Base-by-base conservation (phyloP, 2,888 invertebrate genomes). In the Calephelis perditalis region DNA sequence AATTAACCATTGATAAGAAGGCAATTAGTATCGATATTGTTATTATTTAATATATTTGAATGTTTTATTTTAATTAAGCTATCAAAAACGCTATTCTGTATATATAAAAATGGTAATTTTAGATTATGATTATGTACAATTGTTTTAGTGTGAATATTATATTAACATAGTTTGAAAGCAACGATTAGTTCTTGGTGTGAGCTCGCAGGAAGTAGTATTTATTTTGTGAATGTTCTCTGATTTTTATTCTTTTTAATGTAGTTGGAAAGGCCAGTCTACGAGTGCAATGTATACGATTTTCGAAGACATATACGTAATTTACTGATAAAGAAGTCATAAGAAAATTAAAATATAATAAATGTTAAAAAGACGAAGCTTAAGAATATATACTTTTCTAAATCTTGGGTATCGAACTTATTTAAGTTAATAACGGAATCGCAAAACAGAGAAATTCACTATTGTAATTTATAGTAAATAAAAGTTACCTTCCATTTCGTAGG, bases 251-350 rank as follows among this genome's bases (percentile, higher is more conserved):
- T 74, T 71, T 70, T 72, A 71, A 73, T 72, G 77, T 82, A 82
- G 82, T 79, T 77, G 82, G 71, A 76, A 81, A 88, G 91, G 90
- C 91, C 91, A 91, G 90, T 91, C 76, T 81, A 85, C 84, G 85
- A 84, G 91, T 91, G 91, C 91, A 91, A 91, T 91, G 91, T 91
- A 91, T 91, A 91, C 91, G 91, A 91, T 89, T 89, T 88, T 86
- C 76, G 84, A 88, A 78, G 84, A 88, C 87, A 89, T 89, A 90
- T 90, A 90, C 89, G 88, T 90, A 90, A 88, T 83, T 78, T 81
- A 84, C 82, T 85, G 84, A 86, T 87, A 84, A 81, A 85, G 85
- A 84, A 79, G 75, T 86, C 81, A 84, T 87, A 87, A 78, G 78
- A 77, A 84, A 83, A 81, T 78, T 85, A 72, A 76, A 81, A 81